Conservation (phyloP, 2,888 invertebrate genomes). For the Tuberolachnus salignus region DNA sequence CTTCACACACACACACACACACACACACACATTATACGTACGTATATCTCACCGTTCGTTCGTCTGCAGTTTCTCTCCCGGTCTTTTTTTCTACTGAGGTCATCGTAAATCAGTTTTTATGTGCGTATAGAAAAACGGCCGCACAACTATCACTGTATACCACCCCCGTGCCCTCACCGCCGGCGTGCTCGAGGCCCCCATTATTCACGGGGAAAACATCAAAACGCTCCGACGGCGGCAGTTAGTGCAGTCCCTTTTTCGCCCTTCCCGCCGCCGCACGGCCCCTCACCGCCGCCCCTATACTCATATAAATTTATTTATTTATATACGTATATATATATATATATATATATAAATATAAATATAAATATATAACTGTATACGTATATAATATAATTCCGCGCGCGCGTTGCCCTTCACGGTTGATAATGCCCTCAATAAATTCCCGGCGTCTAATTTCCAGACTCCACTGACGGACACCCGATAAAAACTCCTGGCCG, state of each 20-base stretch:
- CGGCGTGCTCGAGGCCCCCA: conserved; percentile 16
- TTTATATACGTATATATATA: not conserved
- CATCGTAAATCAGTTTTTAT: conserved; percentile 56
- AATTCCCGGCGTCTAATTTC: conserved; percentile 52
- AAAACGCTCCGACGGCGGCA: conserved; percentile 51
- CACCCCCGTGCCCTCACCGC: conserved; percentile 12
- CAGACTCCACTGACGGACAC: conserved; percentile 49
- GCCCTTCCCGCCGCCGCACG: not conserved
- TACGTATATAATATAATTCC: conserved; percentile 38
- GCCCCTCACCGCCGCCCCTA: not conserved
- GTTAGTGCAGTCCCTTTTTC: conserved; percentile 39
- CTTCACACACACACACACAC: not conserved
- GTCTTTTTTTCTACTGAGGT: conserved; percentile 31
- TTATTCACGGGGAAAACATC: conserved; percentile 55
- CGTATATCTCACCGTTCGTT: too few species aligned
- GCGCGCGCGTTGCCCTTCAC: conserved; percentile 31
- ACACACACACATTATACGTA: too few species aligned
- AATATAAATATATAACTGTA: not conserved
- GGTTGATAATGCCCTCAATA: conserved; percentile 49
- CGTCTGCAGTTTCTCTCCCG: not conserved
- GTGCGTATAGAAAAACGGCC: conserved; percentile 52
- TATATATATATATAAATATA: not conserved
- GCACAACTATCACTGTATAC: conserved; percentile 44
- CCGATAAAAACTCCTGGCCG: conserved; percentile 41
- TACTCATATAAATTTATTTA: not conserved